Conservation (phyloP, 1,140 invertebrate species). For the Brachionus rotundiformis region DNA sequence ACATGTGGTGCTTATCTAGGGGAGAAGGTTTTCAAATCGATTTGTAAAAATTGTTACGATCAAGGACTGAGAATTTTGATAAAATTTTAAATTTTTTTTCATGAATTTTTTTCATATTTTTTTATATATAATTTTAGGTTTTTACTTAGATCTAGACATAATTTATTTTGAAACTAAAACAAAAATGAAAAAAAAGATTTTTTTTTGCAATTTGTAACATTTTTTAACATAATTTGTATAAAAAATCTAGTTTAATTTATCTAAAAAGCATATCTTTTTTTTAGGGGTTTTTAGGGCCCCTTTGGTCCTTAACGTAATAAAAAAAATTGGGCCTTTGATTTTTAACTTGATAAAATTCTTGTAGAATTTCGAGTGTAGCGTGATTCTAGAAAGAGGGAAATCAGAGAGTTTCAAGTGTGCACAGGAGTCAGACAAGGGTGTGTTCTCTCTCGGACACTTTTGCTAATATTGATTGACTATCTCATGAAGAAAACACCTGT, state of each 20-base stretch:
- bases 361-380: no score
- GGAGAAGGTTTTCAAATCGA: not conserved
- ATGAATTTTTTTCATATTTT: not conserved
- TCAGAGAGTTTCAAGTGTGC: no score
- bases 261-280: not conserved
- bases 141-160: not conserved
- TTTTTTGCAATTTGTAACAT: no score
- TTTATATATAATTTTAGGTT: not conserved
- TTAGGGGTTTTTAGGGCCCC: not conserved
- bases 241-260: no score
- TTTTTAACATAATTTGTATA: no score
- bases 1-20: not conserved
- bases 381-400: no score
- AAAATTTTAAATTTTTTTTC: not conserved
- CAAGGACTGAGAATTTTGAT: not conserved
- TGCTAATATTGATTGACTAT: no score
- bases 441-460: no score
- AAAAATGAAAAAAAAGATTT: no score
- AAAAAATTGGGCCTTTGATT: not conserved
- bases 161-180: not conserved
- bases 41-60: slow-evolving; percentile 1
- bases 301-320: not conserved
- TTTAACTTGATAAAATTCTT: no score
- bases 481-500: no score
- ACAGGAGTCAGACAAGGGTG: no score